phyloP scores from a whole-genome alignment of 1,140 invertebrate genomes.

The Portunus trituberculatus region DNA sequence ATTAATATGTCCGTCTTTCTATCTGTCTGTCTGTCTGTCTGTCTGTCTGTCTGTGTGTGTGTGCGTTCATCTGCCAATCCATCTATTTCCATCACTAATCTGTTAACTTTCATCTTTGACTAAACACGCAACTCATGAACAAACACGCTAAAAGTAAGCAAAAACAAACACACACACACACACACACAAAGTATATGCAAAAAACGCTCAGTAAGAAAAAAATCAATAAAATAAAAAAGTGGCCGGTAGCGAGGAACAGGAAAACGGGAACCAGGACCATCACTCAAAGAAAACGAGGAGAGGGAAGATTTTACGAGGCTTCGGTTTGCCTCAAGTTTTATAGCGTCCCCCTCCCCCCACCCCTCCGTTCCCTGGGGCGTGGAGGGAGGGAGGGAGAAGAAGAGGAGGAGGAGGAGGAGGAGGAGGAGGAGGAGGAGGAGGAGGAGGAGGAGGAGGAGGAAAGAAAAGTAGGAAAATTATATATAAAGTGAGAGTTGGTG shows the following conservation, averaged over 20 bases:
- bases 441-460: neutral
- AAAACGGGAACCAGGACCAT: neutral
- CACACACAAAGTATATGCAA: neutral
- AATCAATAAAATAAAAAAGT: neutral
- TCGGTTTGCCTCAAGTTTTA: neutral
- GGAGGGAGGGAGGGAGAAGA: neutral
- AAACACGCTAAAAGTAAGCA: neutral
- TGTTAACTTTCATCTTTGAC: too few relatives aligned
- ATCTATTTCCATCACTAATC: too few relatives aligned
- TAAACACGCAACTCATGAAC: too few relatives aligned
- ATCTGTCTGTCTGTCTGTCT: too few relatives aligned
- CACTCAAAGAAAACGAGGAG: slow-evolving; percentile 21
- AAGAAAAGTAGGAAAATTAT: neutral
- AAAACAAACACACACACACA: neutral
- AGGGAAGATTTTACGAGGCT: slow-evolving; percentile 12
- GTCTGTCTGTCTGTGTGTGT: too few relatives aligned
- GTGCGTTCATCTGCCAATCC: too few relatives aligned
- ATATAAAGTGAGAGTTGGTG: too few relatives aligned
- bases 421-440: neutral
- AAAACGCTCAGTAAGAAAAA: neutral
- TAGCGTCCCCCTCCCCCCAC: neutral
- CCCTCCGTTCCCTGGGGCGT: too few relatives aligned
- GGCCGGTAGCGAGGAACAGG: neutral
- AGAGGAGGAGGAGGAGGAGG: neutral
- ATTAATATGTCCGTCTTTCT: too few relatives aligned